Conservation (phyloP, 2,797 vertebrate genomes). For the Morelia viridis region DNA sequence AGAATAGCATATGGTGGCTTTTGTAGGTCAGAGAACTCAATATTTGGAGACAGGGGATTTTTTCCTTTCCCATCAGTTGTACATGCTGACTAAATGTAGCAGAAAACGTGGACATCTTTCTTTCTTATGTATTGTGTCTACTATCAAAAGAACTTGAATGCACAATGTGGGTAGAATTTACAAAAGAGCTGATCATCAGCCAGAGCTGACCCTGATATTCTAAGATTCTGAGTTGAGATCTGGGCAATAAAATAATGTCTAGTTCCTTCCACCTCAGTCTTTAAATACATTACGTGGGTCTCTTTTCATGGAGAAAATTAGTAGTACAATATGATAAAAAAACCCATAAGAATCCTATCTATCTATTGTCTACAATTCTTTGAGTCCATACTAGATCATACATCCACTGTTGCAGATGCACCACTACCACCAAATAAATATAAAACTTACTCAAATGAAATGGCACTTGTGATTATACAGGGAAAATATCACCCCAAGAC, state of each 20-base stretch:
- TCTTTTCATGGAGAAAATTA: background rate
- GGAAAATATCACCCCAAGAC: background rate
- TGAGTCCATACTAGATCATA: background rate
- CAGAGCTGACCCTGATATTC: background rate
- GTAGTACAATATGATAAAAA: background rate
- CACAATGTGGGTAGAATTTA: background rate
- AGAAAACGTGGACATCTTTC: background rate
- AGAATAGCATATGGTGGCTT: conserved; percentile 8
- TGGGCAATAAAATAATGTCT: background rate
- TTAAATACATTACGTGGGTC: background rate
- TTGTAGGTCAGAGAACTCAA: conserved; percentile 14
- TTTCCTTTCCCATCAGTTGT: background rate
- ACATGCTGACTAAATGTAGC: background rate
- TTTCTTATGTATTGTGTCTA: background rate
- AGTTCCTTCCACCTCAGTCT: background rate
- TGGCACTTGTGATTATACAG: background rate
- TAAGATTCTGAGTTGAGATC: background rate
- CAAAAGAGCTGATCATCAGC: background rate
- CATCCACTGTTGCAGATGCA: background rate
- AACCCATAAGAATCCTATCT: no score
- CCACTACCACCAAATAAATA: background rate
- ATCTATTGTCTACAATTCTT: background rate
- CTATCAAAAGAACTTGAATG: background rate
- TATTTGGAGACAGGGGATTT: background rate
- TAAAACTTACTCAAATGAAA: background rate